phyloP scores from a whole-genome alignment of 2,113 vertebrate species.

The Chrysochloris asiatica region DNA sequence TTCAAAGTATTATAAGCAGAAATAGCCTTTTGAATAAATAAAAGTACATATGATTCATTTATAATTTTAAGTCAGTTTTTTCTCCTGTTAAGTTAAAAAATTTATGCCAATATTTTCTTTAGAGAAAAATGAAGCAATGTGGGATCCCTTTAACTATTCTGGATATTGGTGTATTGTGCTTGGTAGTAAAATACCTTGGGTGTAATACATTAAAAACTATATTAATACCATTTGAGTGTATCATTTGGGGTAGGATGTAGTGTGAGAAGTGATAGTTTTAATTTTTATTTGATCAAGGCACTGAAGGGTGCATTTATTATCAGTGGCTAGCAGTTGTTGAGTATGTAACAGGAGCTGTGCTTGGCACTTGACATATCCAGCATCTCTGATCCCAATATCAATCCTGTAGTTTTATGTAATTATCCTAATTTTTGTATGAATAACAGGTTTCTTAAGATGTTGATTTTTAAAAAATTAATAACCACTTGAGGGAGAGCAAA shows the following conservation, averaged over 20 bases:
- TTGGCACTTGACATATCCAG: neutral
- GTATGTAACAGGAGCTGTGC: neutral
- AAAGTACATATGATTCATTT: neutral
- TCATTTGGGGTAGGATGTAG: neutral
- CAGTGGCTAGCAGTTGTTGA: neutral
- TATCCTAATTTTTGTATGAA: neutral
- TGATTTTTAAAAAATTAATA: too few species aligned
- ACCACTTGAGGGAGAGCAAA: neutral
- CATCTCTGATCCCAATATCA: neutral
- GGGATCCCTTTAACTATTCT: neutral
- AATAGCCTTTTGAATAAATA: neutral
- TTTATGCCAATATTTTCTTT: slow-evolving; percentile 19
- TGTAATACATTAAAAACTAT: neutral
- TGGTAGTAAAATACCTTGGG: neutral
- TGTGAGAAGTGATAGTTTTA: neutral
- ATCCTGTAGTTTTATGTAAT: neutral
- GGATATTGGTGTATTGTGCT: neutral
- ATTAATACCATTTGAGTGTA: neutral
- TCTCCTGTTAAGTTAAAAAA: neutral
- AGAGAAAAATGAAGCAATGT: neutral
- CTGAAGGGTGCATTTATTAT: neutral
- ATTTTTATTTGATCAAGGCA: neutral
- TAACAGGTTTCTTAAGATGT: too few species aligned
- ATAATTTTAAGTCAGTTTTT: neutral
- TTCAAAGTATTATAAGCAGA: neutral